phyloP scores from a whole-genome alignment of 2,888 invertebrate species.

The Tipula unca region DNA sequence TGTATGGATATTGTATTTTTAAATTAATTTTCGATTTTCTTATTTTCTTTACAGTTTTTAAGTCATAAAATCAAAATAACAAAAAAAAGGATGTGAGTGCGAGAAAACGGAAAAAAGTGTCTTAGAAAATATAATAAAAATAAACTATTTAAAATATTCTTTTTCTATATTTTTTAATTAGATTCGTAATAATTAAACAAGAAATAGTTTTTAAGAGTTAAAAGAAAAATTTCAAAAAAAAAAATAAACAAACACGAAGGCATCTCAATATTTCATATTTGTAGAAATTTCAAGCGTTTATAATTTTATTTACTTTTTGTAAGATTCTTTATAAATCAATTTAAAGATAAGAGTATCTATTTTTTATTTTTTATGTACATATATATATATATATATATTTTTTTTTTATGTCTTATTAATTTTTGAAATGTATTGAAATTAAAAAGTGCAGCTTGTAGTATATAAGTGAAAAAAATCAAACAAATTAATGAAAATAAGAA shows the following conservation, averaged over 20 bases:
- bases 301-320: neutral
- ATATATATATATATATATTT: neutral
- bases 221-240: neutral
- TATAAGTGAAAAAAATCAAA: neutral
- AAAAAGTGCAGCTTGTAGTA: neutral
- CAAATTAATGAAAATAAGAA: neutral
- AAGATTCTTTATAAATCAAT: neutral
- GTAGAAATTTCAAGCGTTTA: neutral
- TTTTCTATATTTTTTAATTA: neutral
- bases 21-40: neutral
- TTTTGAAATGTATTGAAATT: neutral
- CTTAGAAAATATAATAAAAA: neutral
- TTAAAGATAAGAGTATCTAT: neutral
- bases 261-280: neutral
- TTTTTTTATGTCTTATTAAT: neutral
- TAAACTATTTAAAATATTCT: neutral
- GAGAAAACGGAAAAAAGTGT: conserved; percentile 8
- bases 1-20: no score
- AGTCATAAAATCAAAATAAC: neutral
- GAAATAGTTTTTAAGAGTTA: neutral
- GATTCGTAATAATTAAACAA: neutral
- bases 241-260: neutral
- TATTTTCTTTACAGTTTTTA: neutral
- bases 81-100: neutral
- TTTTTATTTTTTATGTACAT: neutral